Conservation (phyloP, 2,888 invertebrate genomes). For the Oxystoma pomonae region DNA sequence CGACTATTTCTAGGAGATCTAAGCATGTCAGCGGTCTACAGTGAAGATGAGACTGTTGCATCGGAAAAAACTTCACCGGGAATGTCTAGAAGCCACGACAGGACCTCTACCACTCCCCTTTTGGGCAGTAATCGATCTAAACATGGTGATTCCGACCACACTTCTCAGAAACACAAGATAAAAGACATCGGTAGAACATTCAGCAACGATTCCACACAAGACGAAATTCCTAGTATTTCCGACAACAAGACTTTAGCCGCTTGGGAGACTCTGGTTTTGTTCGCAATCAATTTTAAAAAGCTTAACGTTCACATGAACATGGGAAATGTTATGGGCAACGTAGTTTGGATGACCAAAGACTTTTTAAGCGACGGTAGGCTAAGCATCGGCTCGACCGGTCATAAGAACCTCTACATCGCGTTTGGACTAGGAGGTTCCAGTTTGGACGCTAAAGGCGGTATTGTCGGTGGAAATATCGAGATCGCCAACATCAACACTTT, state of each 20-base stretch:
- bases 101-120: slow-evolving; percentile 21
- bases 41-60: slow-evolving; percentile 39
- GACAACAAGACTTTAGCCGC: slow-evolving; percentile 67
- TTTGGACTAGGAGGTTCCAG: slow-evolving; percentile 85
- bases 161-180: slow-evolving; percentile 31
- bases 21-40: slow-evolving; percentile 52
- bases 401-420: slow-evolving; percentile 88
- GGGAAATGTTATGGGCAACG: slow-evolving; percentile 99
- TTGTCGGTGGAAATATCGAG: slow-evolving; percentile 94
- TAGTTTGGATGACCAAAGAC: slow-evolving; percentile 90
- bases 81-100: slow-evolving; percentile 31
- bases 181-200: slow-evolving; percentile 56
- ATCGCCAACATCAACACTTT: slow-evolving; percentile 84
- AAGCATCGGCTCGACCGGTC: slow-evolving; percentile 90
- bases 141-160: slow-evolving; percentile 19
- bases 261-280: slow-evolving; percentile 95
- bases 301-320: slow-evolving; percentile 98
- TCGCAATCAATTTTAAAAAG: slow-evolving; percentile 93
- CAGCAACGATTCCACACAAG: slow-evolving; percentile 50
- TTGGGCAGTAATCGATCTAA: slow-evolving; percentile 18
- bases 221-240: slow-evolving; percentile 53
- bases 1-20: slow-evolving; percentile 92
- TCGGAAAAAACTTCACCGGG: slow-evolving; percentile 31
- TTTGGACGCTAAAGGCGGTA: slow-evolving; percentile 94
- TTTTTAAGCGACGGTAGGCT: slow-evolving; percentile 88